Conservation (phyloP, 2,113 vertebrate genomes). For the Sander lucioperca region DNA sequence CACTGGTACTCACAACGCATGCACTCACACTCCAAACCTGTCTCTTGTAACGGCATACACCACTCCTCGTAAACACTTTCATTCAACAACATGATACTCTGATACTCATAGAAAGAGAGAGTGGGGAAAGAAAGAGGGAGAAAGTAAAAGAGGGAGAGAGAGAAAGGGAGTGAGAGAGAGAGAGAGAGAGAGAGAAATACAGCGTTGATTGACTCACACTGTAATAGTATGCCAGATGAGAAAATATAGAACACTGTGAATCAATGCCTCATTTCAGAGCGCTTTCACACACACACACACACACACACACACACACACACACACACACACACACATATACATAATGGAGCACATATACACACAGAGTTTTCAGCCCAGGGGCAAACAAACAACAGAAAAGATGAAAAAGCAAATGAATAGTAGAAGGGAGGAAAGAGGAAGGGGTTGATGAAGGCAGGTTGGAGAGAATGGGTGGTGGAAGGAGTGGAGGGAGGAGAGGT, state of each 20-base stretch:
- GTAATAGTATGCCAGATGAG: constrained; percentile 81
- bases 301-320: constrained; percentile 49
- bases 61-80: constrained; percentile 66
- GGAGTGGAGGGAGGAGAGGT: constrained; percentile 61
- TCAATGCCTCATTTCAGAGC: constrained; percentile 80
- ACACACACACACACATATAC: constrained; percentile 15
- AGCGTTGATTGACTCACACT: constrained; percentile 73
- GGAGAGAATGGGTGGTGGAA: constrained; percentile 58
- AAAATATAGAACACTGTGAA: constrained; percentile 81
- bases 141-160: constrained; percentile 48
- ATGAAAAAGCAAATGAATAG: constrained; percentile 74
- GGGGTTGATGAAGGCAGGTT: constrained; percentile 62
- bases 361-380: constrained; percentile 61
- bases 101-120: constrained; percentile 50
- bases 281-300: constrained; percentile 50
- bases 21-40: constrained; percentile 48
- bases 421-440: constrained; percentile 57
- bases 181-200: constrained; percentile 66
- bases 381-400: constrained; percentile 75
- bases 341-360: constrained; percentile 49
- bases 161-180: constrained; percentile 55
- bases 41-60: constrained; percentile 64
- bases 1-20: constrained; percentile 40
- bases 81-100: constrained; percentile 72
- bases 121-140: constrained; percentile 39